Evolutionary conservation across 2,888 invertebrate genomes (phyloP), one percentile per base, ranked within the genome.

Genomic region (Eledone cirrhosa): DNA sequence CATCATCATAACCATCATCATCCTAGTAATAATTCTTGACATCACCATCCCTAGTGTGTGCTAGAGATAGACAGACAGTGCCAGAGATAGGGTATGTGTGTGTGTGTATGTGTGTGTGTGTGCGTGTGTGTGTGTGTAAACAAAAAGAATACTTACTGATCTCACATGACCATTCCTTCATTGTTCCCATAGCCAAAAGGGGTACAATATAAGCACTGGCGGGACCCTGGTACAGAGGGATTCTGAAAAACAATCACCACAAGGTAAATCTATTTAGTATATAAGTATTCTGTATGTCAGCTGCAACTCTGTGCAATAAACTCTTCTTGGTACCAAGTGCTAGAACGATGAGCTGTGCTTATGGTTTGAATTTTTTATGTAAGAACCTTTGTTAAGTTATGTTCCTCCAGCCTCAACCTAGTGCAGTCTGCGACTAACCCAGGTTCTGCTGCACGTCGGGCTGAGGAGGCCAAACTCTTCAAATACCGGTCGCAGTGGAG

Each of bases 191-290:
- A 14, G 82, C 81, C n/a, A 85, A 69, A n/a, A 85, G 79, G 14
- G 85, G 84, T 1, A 84, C 81, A 0, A 84, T 80, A 53, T 84
- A 85, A 24, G 81, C 78, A 13, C 81, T 78, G 0, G 82, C 79
- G n/a, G 84, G 84, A 3, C 84, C 84, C 78, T 85, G 84, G 72
- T 82, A 85, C 22, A 84, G 76, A 0, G 85, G 85, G 16, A 84
- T 77, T 77, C 84, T 83, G 24, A 24, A 47, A 11, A 11, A 24
- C 22, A 24, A 5, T 24, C 5, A 3, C n/a, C 5, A 3, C 63
- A 11, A n/a, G 22, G 22, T 63, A 16, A 53, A 53, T 22, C 22
- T 53, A 16, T 53, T 14, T 53, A 14, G 53, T 16, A 22, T 53
- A 22, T 16, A 53, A 53, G 22, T 53, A 53, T 16, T 16, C 14